Conservation (phyloP, 2,113 vertebrate genomes). For the Myotis brandtii region DNA sequence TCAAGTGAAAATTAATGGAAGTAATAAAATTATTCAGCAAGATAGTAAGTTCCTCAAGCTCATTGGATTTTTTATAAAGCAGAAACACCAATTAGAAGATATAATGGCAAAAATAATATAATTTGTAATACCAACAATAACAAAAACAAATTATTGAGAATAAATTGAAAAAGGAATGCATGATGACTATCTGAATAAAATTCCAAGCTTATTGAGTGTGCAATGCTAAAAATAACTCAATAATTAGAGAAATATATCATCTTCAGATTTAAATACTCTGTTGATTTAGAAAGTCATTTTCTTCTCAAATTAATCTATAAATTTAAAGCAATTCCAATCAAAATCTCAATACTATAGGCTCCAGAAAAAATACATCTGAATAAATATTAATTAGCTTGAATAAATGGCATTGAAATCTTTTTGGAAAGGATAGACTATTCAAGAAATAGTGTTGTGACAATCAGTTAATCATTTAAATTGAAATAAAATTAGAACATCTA, state of each 20-base stretch:
- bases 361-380: not conserved
- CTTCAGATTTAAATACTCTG: not conserved
- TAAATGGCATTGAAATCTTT: not conserved
- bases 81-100: not conserved
- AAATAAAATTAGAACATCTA: not conserved
- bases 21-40: not conserved
- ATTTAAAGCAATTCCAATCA: not conserved
- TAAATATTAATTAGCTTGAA: conserved; percentile 5
- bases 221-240: conserved; percentile 8
- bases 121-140: not conserved
- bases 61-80: not conserved
- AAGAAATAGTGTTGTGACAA: not conserved
- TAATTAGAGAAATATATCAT: not conserved
- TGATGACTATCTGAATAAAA: not conserved
- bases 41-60: not conserved
- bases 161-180: not conserved
- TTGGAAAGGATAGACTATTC: not conserved
- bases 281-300: not conserved
- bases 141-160: not conserved
- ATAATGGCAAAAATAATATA: not conserved
- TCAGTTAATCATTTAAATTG: not conserved
- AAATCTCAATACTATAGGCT: not conserved
- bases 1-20: not conserved
- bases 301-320: not conserved
- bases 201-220: not conserved